Conservation (phyloP, 2,113 vertebrate genomes). For the Glaucomys volans region DNA sequence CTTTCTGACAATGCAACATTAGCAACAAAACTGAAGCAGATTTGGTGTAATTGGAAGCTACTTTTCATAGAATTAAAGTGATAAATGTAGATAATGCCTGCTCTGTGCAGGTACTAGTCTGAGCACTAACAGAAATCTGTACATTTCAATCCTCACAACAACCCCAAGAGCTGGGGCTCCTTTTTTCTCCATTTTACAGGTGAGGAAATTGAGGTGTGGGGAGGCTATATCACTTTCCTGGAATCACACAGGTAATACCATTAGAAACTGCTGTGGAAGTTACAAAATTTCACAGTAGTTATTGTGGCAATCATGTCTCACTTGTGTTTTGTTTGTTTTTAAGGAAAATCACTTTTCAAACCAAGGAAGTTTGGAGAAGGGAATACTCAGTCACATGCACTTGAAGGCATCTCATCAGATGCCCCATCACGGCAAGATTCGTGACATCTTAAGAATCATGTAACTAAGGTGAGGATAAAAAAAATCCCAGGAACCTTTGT, state of each 20-base stretch:
- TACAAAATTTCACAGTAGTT: fast-evolving
- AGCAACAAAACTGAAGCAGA: not conserved
- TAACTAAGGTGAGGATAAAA: not conserved
- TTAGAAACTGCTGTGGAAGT: not conserved
- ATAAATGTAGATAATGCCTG: too few relatives aligned
- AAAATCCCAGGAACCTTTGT: conserved; percentile 81
- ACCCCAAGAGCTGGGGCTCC: not conserved
- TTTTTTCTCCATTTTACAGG: not conserved
- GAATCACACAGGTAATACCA: not conserved
- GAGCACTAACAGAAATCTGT: not conserved
- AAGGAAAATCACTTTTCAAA: not conserved
- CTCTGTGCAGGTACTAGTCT: not conserved
- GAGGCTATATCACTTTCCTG: not conserved
- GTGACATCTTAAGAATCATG: not conserved
- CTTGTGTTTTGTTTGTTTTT: not conserved
- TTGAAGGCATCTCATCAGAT: not conserved
- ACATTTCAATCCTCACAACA: not conserved
- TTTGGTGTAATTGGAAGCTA: not conserved
- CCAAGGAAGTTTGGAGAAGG: not conserved
- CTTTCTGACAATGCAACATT: too few relatives aligned
- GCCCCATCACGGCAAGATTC: not conserved
- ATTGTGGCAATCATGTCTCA: not conserved
- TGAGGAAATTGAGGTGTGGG: not conserved
- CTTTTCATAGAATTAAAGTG: not conserved
- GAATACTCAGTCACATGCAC: not conserved